Base-by-base conservation (phyloP, 2,797 vertebrate species). In the Tragopan temminckii region DNA sequence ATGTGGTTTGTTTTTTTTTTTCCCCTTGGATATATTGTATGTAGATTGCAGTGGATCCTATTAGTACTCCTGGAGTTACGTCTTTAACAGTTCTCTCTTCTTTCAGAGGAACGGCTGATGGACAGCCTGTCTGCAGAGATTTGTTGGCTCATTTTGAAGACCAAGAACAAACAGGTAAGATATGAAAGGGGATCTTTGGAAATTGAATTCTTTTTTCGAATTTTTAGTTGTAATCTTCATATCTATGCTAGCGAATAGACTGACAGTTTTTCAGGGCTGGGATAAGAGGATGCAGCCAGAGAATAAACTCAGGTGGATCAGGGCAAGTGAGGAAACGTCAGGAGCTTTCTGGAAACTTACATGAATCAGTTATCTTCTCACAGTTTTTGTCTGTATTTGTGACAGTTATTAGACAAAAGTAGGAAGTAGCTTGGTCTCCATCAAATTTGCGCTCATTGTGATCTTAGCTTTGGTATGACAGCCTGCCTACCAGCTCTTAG, bases 71-170 rank as follows among this genome's bases (percentile, higher is more conserved):
- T 78, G 74, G 38, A 29, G 6, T 31, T 79, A 86, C 29, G 11
- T 36, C 89, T 55, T 86, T 68, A 81, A 69, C 38, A 67, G 31
- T 31, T 71, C 1, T 36, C 0, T 95, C 88, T 94, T 81, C 33
- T 85, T 80, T 78, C 82, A 98, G 97, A 88, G 84, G 63, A 23
- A 66, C 80, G 71, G 69, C 67, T 67, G 91, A 80, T 17, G 59
- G 35, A n/a, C 84, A 67, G 90, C 24, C 55, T 4, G 21, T 59
- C 82, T 85, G 92, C 94, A 94, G 88, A 88, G 95, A 93, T 77
- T 77, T 13, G 1, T 63, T 82, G 31, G 70, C 76, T 89, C 62
- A 5, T 40, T 78, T 72, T 35, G 88, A 85, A 62, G 83, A 12
- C 14, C 5, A 11, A 29, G 88, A 90, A 43, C 38, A 48, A 50